Conservation (phyloP, 2,888 invertebrate genomes). For the Gastrophysa polygoni region DNA sequence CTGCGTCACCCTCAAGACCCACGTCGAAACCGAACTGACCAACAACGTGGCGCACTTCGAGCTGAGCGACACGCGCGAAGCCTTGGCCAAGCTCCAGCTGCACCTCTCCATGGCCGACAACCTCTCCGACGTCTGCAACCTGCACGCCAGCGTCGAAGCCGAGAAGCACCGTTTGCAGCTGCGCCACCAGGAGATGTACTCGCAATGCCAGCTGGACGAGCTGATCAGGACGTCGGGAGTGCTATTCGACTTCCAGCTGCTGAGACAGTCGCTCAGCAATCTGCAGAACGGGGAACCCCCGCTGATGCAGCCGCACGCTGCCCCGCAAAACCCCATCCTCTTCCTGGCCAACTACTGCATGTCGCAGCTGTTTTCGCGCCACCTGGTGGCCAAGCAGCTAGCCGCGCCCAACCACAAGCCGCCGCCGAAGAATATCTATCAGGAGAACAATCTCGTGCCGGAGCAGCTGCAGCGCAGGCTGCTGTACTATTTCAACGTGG, state of each 20-base stretch:
- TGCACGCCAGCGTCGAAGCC: constrained; percentile 66
- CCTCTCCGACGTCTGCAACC: constrained; percentile 66
- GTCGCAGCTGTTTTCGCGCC: constrained; percentile 72
- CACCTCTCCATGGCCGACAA: constrained; percentile 65
- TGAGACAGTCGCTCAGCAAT: constrained; percentile 70
- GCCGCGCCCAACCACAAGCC: constrained; percentile 58
- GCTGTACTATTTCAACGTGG: constrained; percentile 77
- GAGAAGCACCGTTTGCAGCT: constrained; percentile 72
- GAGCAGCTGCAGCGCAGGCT: too few species aligned
- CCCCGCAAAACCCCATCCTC: constrained; percentile 71
- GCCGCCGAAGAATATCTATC: constrained; percentile 54
- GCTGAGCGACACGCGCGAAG: constrained; percentile 69
- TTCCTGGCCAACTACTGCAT: constrained; percentile 79
- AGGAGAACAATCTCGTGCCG: constrained; percentile 56
- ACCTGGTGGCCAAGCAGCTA: constrained; percentile 64
- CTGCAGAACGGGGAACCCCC: constrained; percentile 68
- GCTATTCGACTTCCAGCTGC: constrained; percentile 70
- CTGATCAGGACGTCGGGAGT: constrained; percentile 68
- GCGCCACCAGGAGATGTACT: constrained; percentile 73
- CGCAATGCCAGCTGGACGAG: constrained; percentile 75
- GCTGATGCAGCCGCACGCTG: constrained; percentile 36
- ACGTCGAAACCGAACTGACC: constrained; percentile 76
- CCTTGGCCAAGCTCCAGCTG: constrained; percentile 66
- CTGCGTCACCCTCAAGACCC: constrained; percentile 74
- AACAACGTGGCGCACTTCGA: constrained; percentile 71